These are phyloP conservation scores for Danionella cerebrum DNA, from an alignment of 2,113 vertebrate species.

Conservation along the genomic window DNA sequence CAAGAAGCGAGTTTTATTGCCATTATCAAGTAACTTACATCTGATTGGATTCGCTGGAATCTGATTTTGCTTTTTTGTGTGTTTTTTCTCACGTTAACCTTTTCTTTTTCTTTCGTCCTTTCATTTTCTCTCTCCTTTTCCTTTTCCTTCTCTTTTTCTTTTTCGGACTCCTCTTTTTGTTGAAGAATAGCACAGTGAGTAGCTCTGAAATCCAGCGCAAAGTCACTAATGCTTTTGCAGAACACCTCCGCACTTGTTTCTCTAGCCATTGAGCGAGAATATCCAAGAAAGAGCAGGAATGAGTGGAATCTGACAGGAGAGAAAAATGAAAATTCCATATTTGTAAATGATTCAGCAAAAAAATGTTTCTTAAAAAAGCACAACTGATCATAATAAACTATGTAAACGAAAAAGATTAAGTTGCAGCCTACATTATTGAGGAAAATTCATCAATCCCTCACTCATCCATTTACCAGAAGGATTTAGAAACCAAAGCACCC, in stretches of 20 bases:
- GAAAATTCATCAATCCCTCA: too few species aligned
- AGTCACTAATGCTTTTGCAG: conserved; percentile 67
- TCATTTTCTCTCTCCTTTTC: conserved; percentile 17
- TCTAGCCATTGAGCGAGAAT: conserved; percentile 54
- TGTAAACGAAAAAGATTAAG: too few species aligned
- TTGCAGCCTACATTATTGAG: too few species aligned
- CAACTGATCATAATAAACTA: too few species aligned
- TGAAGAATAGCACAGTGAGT: conserved; percentile 50
- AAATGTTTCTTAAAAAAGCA: too few species aligned
- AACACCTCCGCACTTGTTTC: conserved; percentile 59
- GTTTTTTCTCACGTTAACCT: conserved; percentile 28
- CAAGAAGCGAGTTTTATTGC: too few species aligned
- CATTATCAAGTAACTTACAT: background rate
- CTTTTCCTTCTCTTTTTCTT: conserved; percentile 41
- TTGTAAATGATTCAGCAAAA: too few species aligned
- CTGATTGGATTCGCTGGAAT: conserved; percentile 3
- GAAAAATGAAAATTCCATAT: background rate
- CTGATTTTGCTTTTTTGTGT: conserved; percentile 6
- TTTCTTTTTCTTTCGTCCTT: conserved; percentile 34
- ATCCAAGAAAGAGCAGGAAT: conserved; percentile 69
- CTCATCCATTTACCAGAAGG: too few species aligned
- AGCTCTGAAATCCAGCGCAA: conserved; percentile 65
- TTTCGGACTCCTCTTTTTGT: conserved; percentile 58
- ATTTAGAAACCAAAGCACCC: too few species aligned
- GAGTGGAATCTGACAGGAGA: conserved; percentile 60